Evolutionary conservation across 2,888 invertebrate species (phyloP), one percentile per base, ranked within the genome.

Genomic region (Platynereis dumerilii): DNA sequence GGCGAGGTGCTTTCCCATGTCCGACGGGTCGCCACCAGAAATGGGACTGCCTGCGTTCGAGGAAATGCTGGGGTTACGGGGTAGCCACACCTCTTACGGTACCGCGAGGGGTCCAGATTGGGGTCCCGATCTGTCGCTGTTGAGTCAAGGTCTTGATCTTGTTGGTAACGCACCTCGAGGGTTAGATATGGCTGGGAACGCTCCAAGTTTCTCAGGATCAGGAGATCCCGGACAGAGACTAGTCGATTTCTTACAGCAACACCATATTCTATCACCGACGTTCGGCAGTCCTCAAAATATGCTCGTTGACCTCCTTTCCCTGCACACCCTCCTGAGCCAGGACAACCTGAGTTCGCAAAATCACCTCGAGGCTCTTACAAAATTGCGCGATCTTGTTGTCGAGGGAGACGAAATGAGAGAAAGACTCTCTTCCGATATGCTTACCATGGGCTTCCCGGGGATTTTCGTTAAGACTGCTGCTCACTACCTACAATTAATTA

Each of bases 381-480:
- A 55, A 22, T 17, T 61, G 2, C 48, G 54, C 15, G 61, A 61
- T 24, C 55, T 61, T 2, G 42, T 61, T 1, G 54, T 61, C 39
- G 61, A 61, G 34, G 52, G 52, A 15, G 61, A 61, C 24, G 61
- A 61, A 20, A 29, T 52, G n/a, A n/a, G 61, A 22, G 61, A 61
- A 39, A 61, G 52, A 29, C 53, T 61, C 42, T 34, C 61, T 12
- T 52, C 39, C n/a, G 61, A 45, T 17, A 61, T 61, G 61, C 7
- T 61, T 12, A 20, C 54, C 2, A 27, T 61, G 39, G 61, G 61
- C 17, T 61, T 52, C 44, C 61, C 61, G 20, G 61, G 54, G 10
- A 52, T 61, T 5, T 61, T 24, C 42, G 48, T 22, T 3, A 5
- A 48, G 48, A n/a, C 22, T 22, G 48, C 48, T n/a, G 17, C 20